Conservation (phyloP, 2,113 vertebrate species). For the Merops nubicus region DNA sequence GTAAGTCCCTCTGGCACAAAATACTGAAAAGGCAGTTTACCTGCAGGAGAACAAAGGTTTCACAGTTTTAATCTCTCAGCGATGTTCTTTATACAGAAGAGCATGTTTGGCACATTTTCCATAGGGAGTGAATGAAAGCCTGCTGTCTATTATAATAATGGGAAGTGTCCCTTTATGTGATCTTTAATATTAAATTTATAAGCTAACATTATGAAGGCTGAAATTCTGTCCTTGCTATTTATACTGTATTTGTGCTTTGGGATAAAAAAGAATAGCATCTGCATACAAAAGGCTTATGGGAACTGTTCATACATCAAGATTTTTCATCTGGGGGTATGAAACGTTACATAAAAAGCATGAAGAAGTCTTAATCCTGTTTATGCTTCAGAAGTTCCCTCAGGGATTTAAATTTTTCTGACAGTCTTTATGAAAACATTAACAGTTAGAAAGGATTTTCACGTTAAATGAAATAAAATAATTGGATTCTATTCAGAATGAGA, state of each 20-base stretch:
- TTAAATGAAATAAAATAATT: not conserved
- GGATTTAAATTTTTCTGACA: conserved; percentile 21
- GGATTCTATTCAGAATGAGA: conserved; percentile 4
- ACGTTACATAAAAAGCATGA: conserved; percentile 9
- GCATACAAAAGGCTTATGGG: conserved; percentile 33
- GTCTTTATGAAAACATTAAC: conserved; percentile 36
- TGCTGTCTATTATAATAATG: not conserved
- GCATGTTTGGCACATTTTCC: conserved; percentile 11
- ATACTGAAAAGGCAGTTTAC: conserved; percentile 1
- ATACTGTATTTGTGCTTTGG: conserved; percentile 32
- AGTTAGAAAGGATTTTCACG: conserved; percentile 11
- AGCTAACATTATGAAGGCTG: conserved; percentile 20
- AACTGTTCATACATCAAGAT: not conserved
- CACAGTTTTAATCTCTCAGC: not conserved
- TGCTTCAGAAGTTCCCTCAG: conserved; percentile 23
- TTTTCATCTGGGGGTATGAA: conserved; percentile 32
- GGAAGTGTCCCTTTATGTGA: not conserved
- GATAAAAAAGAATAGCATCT: conserved; percentile 17
- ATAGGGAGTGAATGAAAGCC: not conserved
- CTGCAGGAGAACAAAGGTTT: conserved; percentile 2
- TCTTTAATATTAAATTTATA: conserved; percentile 55
- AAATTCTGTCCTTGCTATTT: conserved; percentile 44
- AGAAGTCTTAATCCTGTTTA: conserved; percentile 60
- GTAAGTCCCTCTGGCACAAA: not conserved
- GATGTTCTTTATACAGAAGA: not conserved